Base-by-base conservation (phyloP, 2,113 vertebrate species). In the Xiphophorus hellerii region DNA sequence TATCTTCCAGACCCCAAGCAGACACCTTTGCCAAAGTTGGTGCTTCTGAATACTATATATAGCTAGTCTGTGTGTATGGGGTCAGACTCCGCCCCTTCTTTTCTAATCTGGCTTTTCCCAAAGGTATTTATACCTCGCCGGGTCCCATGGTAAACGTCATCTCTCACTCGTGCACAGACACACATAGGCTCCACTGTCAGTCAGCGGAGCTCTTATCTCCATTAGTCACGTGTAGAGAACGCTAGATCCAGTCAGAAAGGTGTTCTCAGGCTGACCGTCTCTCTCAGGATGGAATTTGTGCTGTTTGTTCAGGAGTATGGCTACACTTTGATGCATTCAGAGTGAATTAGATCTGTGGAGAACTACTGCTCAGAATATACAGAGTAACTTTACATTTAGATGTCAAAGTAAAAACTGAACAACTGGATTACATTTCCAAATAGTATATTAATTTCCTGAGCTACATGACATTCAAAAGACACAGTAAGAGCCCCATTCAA, bases 91-190 rank as follows among this genome's bases (percentile, higher is more conserved):
- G 33, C 77, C 79, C 42, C 69, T 70, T 62, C 64, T 75, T 20
- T 78, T 83, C 85, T 91, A 91, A 91, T 92, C 91, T 89, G 89
- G 86, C 78, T 88, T 90, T 88, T 89, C 82, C 82, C 69, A 54
- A 67, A 84, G 86, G 84, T 90, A 88, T 91, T 91, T 89, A 87
- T 81, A 90, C 79, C 69, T 87, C 78, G 64, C 35, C 74, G 76
- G 85, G 81, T 85, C 20, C 42, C 77, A 71, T 86, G 88, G 69
- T 82, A 75, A 82, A 87, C 74, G 74, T 90, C 80, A 82, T 62
- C 60, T 35, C 48, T 71, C 75, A 72, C 76, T 42, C 58, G 22
- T 54, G 28, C 58, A 48, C 69, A 1, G 67, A 70, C 66, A 64
- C 73, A 72, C 71, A 64, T 39, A 62, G 44, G 48, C 75, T 31